A percentile compares a stretch with the other conserved stretches of the same genome.
Conservation (phyloP, 2,113 vertebrate genomes). For the Bombycilla garrulus region DNA sequence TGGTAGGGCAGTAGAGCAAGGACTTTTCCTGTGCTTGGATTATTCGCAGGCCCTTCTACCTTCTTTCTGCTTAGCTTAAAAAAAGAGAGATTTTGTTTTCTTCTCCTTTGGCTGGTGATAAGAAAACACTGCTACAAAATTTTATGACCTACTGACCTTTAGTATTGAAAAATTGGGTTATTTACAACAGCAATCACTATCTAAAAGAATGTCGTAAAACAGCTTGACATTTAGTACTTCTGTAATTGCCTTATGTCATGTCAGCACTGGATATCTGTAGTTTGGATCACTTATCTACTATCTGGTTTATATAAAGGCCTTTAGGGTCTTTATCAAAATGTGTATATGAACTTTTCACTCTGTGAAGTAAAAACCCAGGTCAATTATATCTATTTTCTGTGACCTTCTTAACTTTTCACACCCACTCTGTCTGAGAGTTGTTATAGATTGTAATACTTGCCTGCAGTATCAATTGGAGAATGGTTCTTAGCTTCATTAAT, state of each 20-base stretch:
- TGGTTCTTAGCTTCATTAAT: constrained; percentile 24
- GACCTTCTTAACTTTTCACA: constrained; percentile 63
- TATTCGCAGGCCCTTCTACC: not conserved
- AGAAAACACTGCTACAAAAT: not conserved
- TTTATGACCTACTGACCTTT: not conserved
- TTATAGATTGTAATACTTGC: constrained; percentile 45
- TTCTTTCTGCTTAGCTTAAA: not conserved
- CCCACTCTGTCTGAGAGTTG: constrained; percentile 16
- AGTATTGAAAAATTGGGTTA: constrained; percentile 23
- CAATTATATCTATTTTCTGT: constrained; percentile 67
- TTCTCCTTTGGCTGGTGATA: not conserved
- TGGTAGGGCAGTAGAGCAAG: not conserved
- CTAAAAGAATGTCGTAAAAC: not conserved
- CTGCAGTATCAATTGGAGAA: constrained; percentile 46
- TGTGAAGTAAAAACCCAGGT: constrained; percentile 38
- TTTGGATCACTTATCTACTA: constrained; percentile 50
- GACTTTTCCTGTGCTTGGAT: not conserved
- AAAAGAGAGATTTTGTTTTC: not conserved
- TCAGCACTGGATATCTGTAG: constrained; percentile 35
- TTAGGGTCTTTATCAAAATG: constrained; percentile 38
- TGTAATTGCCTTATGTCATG: constrained; percentile 45
- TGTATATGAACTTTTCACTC: constrained; percentile 75
- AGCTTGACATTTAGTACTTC: constrained; percentile 40
- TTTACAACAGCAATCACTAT: constrained; percentile 31
- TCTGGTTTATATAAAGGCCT: constrained; percentile 34